Conservation (phyloP, 2,888 invertebrate genomes). For the Zhuqinia jingwanae region DNA sequence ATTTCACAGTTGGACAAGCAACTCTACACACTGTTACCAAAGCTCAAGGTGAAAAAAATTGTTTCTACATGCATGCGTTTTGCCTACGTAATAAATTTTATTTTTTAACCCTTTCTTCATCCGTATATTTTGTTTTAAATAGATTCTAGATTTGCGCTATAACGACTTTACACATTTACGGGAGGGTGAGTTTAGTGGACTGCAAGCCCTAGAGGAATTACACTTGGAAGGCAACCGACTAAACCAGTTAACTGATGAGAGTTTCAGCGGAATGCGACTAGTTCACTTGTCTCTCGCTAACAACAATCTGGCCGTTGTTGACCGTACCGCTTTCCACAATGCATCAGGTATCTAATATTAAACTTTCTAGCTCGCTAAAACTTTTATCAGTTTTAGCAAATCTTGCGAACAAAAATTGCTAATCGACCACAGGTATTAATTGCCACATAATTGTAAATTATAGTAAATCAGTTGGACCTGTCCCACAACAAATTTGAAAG, state of each 20-base stretch:
- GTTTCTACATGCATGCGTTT: background rate
- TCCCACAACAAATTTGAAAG: constrained; percentile 84
- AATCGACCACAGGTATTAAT: too few relatives aligned
- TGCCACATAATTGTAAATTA: too few relatives aligned
- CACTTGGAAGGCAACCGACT: constrained; percentile 88
- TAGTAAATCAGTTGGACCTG: constrained; percentile 87
- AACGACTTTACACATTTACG: constrained; percentile 85
- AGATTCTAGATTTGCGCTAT: constrained; percentile 86
- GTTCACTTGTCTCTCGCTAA: constrained; percentile 85
- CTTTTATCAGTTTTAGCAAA: too few relatives aligned
- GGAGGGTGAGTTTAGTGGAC: constrained; percentile 88
- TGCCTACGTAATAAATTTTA: background rate
- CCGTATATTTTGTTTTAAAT: constrained; percentile 8
- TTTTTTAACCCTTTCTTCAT: background rate
- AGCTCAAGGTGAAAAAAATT: constrained; percentile 84
- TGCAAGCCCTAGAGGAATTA: constrained; percentile 87
- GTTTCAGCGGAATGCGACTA: constrained; percentile 81
- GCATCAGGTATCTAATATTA: too few relatives aligned
- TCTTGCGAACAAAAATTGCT: too few relatives aligned
- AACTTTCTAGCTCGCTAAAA: too few relatives aligned
- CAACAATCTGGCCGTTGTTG: constrained; percentile 88
- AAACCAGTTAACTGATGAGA: constrained; percentile 85
- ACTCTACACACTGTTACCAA: constrained; percentile 88
- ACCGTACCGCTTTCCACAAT: constrained; percentile 88
- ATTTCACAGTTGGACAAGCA: constrained; percentile 89